Evolutionary conservation across 2,888 invertebrate genomes (phyloP).

Genomic region (Aethes cnicana): DNA sequence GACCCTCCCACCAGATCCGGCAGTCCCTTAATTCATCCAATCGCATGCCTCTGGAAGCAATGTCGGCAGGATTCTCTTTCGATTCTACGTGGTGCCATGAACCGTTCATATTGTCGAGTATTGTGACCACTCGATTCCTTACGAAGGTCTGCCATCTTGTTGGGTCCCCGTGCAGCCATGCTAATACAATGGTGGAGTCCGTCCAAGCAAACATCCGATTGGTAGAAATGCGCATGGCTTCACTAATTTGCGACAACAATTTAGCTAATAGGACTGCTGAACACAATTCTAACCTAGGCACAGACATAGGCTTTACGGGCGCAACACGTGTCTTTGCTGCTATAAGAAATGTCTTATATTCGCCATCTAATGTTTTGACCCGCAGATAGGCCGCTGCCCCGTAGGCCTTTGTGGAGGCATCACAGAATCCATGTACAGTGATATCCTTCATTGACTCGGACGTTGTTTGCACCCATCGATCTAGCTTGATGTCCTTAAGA

Average conservation of each 20-base stretch:
- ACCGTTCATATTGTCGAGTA: constrained; percentile 10
- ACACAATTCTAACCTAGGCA: constrained; percentile 35
- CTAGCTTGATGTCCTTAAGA: constrained; percentile 4
- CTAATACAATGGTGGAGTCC: constrained; percentile 38
- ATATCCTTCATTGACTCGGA: background rate
- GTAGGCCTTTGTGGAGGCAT: constrained; percentile 28
- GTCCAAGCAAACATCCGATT: constrained; percentile 38
- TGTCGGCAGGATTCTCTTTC: constrained; percentile 11
- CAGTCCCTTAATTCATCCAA: background rate
- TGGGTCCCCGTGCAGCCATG: constrained; percentile 39
- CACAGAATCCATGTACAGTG: constrained; percentile 28
- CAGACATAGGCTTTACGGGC: constrained; percentile 23
- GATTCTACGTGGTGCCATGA: constrained; percentile 11
- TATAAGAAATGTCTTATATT: constrained; percentile 17
- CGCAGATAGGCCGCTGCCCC: constrained; percentile 26
- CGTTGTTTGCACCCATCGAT: constrained; percentile 9
- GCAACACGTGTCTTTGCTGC: constrained; percentile 32
- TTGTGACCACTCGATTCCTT: constrained; percentile 34
- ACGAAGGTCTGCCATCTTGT: too few species aligned
- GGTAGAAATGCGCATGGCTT: constrained; percentile 27
- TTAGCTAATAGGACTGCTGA: too few species aligned
- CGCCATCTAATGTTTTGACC: constrained; percentile 3
- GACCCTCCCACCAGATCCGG: constrained; percentile 2
- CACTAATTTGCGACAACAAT: constrained; percentile 29
- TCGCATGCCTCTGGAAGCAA: background rate